These are phyloP conservation scores for Thinocorus orbignyianus DNA, from an alignment of 2,113 vertebrate genomes.

Conservation along the genomic window DNA sequence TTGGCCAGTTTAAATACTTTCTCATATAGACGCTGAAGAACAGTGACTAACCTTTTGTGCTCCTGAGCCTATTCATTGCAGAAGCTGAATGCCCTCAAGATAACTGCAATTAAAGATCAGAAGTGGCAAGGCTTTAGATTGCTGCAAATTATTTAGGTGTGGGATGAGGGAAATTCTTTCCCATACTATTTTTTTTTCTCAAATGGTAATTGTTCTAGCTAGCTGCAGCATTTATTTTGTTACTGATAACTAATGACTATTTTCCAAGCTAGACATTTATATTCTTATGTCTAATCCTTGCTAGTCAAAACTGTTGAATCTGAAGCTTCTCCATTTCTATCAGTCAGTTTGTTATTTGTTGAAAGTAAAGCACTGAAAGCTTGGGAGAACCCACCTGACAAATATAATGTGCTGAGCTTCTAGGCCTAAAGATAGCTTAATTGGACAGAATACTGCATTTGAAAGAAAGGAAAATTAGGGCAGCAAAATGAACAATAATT, in stretches of 20 bases:
- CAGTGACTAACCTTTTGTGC: not conserved
- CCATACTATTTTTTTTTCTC: not conserved
- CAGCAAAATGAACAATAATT: not conserved
- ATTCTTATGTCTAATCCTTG: not conserved
- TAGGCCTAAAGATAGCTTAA: conserved; percentile 8
- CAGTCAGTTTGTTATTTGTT: not conserved
- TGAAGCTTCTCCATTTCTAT: conserved; percentile 24
- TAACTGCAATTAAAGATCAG: not conserved
- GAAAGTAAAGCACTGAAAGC: not conserved
- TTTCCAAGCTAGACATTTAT: not conserved
- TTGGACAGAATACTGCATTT: not conserved
- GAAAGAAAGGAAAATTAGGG: not conserved
- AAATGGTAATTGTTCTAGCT: not conserved
- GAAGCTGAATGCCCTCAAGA: not conserved
- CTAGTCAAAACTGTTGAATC: not conserved
- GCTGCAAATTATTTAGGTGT: not conserved
- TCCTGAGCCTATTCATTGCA: not conserved
- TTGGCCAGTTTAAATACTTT: not conserved
- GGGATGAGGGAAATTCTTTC: not conserved
- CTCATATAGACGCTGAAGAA: not conserved
- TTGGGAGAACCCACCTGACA: not conserved
- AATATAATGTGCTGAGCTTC: not conserved
- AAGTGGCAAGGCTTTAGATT: not conserved
- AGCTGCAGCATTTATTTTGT: not conserved
- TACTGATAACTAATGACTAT: not conserved